phyloP scores from a whole-genome alignment of 2,888 invertebrate genomes.

The Patella caerulea region DNA sequence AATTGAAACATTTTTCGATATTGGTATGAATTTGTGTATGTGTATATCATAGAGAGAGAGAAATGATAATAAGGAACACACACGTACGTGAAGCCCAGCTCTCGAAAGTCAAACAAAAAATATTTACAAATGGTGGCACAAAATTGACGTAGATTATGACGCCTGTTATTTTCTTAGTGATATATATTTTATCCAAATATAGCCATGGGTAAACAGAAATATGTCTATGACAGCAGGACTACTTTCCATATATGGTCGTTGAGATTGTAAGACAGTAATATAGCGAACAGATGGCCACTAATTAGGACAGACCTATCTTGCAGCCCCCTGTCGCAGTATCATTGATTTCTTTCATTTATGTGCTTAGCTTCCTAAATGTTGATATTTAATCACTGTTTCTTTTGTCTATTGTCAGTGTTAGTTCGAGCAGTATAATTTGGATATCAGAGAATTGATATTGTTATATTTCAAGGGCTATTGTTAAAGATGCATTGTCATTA shows the following conservation, averaged over 20 bases:
- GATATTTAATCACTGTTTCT: slow-evolving; percentile 13
- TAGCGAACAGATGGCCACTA: slow-evolving; percentile 4
- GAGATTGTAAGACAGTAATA: not conserved
- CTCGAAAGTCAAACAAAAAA: no score
- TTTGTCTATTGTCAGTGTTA: slow-evolving; percentile 3
- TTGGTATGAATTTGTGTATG: no score
- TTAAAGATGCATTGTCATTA: not conserved
- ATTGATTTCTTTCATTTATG: slow-evolving; percentile 9
- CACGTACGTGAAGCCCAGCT: no score
- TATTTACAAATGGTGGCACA: no score
- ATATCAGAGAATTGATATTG: slow-evolving; percentile 7
- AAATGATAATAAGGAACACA: no score
- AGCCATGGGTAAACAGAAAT: no score
- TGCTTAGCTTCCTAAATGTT: slow-evolving; percentile 10
- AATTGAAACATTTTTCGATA: no score
- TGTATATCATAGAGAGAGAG: no score
- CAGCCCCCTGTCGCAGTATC: not conserved
- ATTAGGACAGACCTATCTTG: slow-evolving; percentile 10
- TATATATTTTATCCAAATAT: no score
- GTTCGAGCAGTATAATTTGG: slow-evolving; percentile 11
- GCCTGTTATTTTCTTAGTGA: no score
- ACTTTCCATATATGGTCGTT: not conserved
- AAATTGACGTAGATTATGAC: no score
- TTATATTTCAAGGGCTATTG: slow-evolving; percentile 6
- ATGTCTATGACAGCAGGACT: no score